Conservation (phyloP, 2,888 invertebrate species). For the Blastobasis lacticolella region DNA sequence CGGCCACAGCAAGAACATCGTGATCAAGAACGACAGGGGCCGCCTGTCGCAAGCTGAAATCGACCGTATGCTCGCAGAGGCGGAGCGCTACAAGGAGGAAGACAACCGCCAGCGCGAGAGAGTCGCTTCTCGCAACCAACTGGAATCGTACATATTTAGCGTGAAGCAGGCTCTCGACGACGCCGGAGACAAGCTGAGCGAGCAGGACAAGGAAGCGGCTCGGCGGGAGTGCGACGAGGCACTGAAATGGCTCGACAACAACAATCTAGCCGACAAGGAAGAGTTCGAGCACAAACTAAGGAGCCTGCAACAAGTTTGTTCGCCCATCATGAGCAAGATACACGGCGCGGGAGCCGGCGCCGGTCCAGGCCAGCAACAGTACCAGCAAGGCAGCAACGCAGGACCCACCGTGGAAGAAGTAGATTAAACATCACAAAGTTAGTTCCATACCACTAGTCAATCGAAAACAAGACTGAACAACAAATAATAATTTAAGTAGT, state of each 20-base stretch:
- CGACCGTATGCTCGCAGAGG: slow-evolving; percentile 84
- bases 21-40: slow-evolving; percentile 88
- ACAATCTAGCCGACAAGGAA: slow-evolving; percentile 77
- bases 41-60: slow-evolving; percentile 87
- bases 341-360: slow-evolving; percentile 62
- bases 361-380: slow-evolving; percentile 12
- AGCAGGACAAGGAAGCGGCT: slow-evolving; percentile 77
- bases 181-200: slow-evolving; percentile 73
- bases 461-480: no score
- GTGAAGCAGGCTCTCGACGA: slow-evolving; percentile 82
- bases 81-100: slow-evolving; percentile 82
- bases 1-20: slow-evolving; percentile 82
- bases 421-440: slow-evolving; percentile 21
- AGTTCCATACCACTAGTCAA: no score
- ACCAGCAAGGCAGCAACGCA: slow-evolving; percentile 18
- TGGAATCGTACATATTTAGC: slow-evolving; percentile 81
- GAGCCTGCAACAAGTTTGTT: slow-evolving; percentile 74
- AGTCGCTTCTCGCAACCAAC: slow-evolving; percentile 79
- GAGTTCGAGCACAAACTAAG: slow-evolving; percentile 76
- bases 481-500: no score
- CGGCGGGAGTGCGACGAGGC: slow-evolving; percentile 72
- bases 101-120: slow-evolving; percentile 80
- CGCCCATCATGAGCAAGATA: slow-evolving; percentile 73
- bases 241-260: slow-evolving; percentile 81
- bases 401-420: slow-evolving; percentile 50